Evolutionary conservation across 92 coral and sea anemone species (phyloP).

Genomic region (Phenganax stokvisi): DNA sequence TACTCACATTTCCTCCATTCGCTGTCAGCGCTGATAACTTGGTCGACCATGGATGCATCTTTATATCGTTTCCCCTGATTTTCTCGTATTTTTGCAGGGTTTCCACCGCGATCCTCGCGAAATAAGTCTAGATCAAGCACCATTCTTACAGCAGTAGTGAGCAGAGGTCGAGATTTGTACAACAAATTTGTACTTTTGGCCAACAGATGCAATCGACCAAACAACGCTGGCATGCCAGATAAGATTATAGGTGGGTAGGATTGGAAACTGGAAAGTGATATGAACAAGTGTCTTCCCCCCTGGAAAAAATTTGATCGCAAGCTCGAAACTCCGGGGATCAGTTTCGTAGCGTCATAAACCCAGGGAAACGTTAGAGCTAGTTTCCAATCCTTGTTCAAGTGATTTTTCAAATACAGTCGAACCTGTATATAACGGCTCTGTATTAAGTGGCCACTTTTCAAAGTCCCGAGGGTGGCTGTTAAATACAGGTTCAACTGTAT

Average conservation of each 20-base stretch:
- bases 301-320: too few relatives aligned
- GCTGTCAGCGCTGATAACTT: slow-evolving; percentile 81
- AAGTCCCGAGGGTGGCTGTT: too few relatives aligned
- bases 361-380: too few relatives aligned
- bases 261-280: not conserved
- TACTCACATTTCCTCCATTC: slow-evolving; percentile 94
- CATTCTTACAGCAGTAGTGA: slow-evolving; percentile 65
- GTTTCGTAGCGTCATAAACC: too few relatives aligned
- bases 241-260: not conserved
- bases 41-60: slow-evolving; percentile 85
- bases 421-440: too few relatives aligned
- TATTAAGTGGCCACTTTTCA: too few relatives aligned
- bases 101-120: slow-evolving; percentile 91
- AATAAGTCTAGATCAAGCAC: slow-evolving; percentile 88
- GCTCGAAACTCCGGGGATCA: too few relatives aligned
- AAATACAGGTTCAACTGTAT: too few relatives aligned
- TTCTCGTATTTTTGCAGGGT: slow-evolving; percentile 97
- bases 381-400: too few relatives aligned
- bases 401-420: too few relatives aligned
- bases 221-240: slow-evolving; percentile 57
- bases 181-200: slow-evolving; percentile 40
- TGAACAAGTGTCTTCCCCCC: too few relatives aligned
- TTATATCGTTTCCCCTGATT: slow-evolving; percentile 98
- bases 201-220: slow-evolving; percentile 87
- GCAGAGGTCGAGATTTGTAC: slow-evolving; percentile 53